phyloP scores from a whole-genome alignment of 2,888 invertebrate genomes.

The Eupithecia tripunctaria region DNA sequence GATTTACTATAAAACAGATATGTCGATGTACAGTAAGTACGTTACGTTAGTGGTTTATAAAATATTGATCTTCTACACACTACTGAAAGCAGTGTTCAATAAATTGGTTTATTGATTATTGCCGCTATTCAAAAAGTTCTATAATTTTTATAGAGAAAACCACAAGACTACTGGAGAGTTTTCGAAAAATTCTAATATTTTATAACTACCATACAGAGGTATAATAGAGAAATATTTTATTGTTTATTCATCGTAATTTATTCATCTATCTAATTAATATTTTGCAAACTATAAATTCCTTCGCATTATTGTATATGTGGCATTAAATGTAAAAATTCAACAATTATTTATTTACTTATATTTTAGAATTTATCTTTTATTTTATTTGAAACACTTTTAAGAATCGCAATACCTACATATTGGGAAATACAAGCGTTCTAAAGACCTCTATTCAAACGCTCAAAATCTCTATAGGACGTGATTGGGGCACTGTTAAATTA shows the following conservation, averaged over 20 bases:
- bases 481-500: slow-evolving; percentile 39
- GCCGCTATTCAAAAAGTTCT: slow-evolving; percentile 63
- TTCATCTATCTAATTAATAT: slow-evolving; percentile 66
- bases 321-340: slow-evolving; percentile 55
- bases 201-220: slow-evolving; percentile 75
- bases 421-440: slow-evolving; percentile 41
- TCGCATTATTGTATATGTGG: slow-evolving; percentile 69
- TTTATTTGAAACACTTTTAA: slow-evolving; percentile 45
- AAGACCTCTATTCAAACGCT: slow-evolving; percentile 44
- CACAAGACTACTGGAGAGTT: slow-evolving; percentile 75
- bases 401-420: slow-evolving; percentile 47
- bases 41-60: slow-evolving; percentile 60
- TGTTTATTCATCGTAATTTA: slow-evolving; percentile 67
- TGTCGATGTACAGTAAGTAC: slow-evolving; percentile 75
- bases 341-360: slow-evolving; percentile 49
- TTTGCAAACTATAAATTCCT: slow-evolving; percentile 77
- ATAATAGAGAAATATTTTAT: slow-evolving; percentile 74
- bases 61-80: slow-evolving; percentile 77
- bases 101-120: slow-evolving; percentile 65
- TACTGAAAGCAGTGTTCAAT: slow-evolving; percentile 69
- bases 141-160: slow-evolving; percentile 66
- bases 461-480: slow-evolving; percentile 40
- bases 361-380: slow-evolving; percentile 50
- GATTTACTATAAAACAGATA: slow-evolving; percentile 76
- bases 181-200: slow-evolving; percentile 72